Evolutionary conservation across 2,113 vertebrate species (phyloP).

Genomic region (Microtus montanus): DNA sequence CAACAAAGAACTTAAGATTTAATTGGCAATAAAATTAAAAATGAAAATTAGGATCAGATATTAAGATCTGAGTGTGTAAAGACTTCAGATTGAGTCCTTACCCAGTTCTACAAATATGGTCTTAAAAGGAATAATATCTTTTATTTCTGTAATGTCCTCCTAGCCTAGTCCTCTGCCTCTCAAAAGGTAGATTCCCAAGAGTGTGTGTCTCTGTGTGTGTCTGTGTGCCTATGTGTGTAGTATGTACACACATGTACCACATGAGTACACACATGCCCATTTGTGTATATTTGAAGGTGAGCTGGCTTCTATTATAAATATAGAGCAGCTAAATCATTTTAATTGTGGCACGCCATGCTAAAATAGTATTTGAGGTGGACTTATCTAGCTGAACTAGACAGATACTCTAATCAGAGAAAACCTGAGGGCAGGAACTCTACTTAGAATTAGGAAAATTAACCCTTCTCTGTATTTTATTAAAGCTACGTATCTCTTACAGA

Average conservation of each 20-base stretch:
- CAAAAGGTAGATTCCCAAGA: neutral
- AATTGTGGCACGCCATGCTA: neutral
- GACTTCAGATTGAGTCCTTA: neutral
- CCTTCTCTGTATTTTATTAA: slow-evolving; percentile 52
- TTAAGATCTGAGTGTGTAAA: neutral
- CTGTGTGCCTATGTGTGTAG: neutral
- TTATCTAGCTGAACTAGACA: neutral
- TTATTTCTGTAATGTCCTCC: neutral
- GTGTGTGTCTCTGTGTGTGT: neutral
- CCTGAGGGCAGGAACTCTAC: neutral
- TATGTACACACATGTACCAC: neutral
- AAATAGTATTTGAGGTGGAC: slow-evolving; percentile 31
- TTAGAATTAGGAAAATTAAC: slow-evolving; percentile 46
- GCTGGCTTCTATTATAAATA: neutral
- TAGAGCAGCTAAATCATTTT: slow-evolving; percentile 2
- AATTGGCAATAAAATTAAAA: neutral
- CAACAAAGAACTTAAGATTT: neutral
- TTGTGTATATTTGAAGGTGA: neutral
- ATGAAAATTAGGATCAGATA: neutral
- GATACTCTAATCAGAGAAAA: neutral
- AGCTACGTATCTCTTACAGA: slow-evolving; percentile 3
- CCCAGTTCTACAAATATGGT: neutral
- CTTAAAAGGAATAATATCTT: neutral
- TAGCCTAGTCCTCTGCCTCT: neutral
- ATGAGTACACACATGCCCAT: no score